phyloP scores from a whole-genome alignment of 2,113 vertebrate species.

The Rhynchomys soricoides region DNA sequence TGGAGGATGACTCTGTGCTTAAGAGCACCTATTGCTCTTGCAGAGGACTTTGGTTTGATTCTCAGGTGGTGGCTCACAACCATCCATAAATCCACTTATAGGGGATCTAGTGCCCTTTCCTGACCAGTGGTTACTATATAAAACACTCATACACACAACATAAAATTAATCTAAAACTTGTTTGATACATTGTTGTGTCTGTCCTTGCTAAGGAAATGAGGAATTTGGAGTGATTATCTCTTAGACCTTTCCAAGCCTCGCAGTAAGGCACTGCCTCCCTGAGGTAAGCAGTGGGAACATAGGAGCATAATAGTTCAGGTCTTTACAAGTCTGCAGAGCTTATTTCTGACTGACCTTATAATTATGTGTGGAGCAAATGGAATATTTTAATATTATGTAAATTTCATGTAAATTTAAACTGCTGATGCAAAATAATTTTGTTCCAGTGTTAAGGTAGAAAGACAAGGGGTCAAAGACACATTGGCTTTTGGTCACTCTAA shows the following conservation, averaged over 20 bases:
- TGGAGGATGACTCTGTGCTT: no score
- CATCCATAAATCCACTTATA: neutral
- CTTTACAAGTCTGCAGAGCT: neutral
- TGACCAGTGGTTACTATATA: neutral
- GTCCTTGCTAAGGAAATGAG: neutral
- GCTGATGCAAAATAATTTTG: neutral
- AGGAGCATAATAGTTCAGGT: neutral
- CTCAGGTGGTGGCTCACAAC: neutral
- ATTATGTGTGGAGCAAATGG: neutral
- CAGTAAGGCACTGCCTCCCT: neutral
- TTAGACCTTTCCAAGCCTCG: neutral
- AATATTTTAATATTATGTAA: neutral
- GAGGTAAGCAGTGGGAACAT: neutral
- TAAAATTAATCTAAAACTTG: neutral
- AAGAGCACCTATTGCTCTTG: neutral
- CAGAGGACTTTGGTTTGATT: neutral
- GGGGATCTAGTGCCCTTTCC: neutral
- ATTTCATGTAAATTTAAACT: neutral
- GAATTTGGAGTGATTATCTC: neutral
- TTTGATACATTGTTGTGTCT: conserved; percentile 3
- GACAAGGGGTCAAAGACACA: neutral
- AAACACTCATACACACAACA: neutral
- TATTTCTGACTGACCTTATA: neutral
- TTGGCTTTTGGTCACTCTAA: neutral
- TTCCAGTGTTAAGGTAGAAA: conserved; percentile 42